Percentiles rank a stretch among this genome's conserved stretches.
phyloP scores from a whole-genome alignment of 2,888 invertebrate genomes.

The Drosophila formosana region DNA sequence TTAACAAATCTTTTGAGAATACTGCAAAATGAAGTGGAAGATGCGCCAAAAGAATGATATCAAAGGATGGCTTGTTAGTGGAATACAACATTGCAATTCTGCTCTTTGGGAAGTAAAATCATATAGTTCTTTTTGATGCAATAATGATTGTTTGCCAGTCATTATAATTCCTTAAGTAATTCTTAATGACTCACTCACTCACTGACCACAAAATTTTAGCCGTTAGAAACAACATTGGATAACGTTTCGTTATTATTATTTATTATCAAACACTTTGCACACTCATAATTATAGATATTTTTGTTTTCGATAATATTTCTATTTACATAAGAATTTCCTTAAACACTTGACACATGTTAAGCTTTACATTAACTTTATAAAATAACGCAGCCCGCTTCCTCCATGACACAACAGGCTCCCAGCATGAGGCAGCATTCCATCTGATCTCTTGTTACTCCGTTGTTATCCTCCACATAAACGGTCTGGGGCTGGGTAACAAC shows the following conservation, averaged over 20 bases:
- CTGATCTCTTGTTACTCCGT: slow-evolving; percentile 44
- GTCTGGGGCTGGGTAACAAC: slow-evolving; percentile 63
- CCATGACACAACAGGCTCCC: slow-evolving; percentile 65
- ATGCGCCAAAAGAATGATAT: not conserved
- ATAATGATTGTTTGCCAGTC: not conserved
- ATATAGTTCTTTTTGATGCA: not conserved
- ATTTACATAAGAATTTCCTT: slow-evolving; percentile 29
- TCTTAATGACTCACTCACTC: slow-evolving; percentile 9
- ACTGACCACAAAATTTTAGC: not conserved
- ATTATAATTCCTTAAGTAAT: not conserved
- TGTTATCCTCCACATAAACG: slow-evolving; percentile 43
- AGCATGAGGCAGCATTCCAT: slow-evolving; percentile 62
- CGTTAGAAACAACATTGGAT: not conserved
- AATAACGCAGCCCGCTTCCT: slow-evolving; percentile 69
- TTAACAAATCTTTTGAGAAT: not conserved
- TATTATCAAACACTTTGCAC: slow-evolving; percentile 1
- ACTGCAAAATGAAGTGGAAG: not conserved
- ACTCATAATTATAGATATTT: not conserved
- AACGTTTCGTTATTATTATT: not conserved
- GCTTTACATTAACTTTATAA: not conserved
- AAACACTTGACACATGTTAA: slow-evolving; percentile 11
- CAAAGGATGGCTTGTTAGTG: not conserved
- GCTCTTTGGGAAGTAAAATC: not conserved
- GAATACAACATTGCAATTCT: not conserved
- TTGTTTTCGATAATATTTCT: slow-evolving; percentile 15